Percentiles rank a stretch among this genome's conserved stretches.
Evolutionary conservation across 2,113 vertebrate genomes (phyloP).

Genomic region (Myrmophylax atrothorax): DNA sequence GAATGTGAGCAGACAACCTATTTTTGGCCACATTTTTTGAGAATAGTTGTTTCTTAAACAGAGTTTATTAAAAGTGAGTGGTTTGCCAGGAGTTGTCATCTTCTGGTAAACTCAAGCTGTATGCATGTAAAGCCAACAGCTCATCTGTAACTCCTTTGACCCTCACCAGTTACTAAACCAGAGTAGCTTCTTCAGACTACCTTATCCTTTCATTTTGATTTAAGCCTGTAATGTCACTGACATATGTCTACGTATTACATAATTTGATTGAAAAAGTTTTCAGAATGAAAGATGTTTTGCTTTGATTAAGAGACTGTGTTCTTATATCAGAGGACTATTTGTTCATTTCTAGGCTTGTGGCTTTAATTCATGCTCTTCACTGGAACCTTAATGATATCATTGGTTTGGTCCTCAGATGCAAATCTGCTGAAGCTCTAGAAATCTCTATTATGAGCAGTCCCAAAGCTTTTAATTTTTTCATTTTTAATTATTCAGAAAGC

Average conservation of each 20-base stretch:
- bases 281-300: not conserved
- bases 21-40: not conserved
- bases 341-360: not conserved
- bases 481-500: not conserved
- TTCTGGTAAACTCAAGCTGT: not conserved
- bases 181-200: constrained; percentile 13
- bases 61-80: constrained; percentile 47
- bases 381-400: not conserved
- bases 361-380: not conserved
- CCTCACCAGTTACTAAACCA: constrained; percentile 46
- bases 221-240: constrained; percentile 42
- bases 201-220: constrained; percentile 42
- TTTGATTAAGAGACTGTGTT: not conserved
- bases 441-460: not conserved
- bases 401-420: not conserved
- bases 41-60: constrained; percentile 45
- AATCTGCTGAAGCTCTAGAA: not conserved
- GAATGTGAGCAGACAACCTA: constrained; percentile 12
- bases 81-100: constrained; percentile 51
- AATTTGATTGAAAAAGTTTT: not conserved
- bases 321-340: not conserved
- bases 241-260: constrained; percentile 47
- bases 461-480: not conserved
- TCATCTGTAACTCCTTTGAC: constrained; percentile 22
- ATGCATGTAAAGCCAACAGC: not conserved